A percentile compares a stretch with the other conserved stretches of the same genome.
phyloP scores from a whole-genome alignment of 2,113 vertebrate species.

The Trematocara macrostoma region DNA sequence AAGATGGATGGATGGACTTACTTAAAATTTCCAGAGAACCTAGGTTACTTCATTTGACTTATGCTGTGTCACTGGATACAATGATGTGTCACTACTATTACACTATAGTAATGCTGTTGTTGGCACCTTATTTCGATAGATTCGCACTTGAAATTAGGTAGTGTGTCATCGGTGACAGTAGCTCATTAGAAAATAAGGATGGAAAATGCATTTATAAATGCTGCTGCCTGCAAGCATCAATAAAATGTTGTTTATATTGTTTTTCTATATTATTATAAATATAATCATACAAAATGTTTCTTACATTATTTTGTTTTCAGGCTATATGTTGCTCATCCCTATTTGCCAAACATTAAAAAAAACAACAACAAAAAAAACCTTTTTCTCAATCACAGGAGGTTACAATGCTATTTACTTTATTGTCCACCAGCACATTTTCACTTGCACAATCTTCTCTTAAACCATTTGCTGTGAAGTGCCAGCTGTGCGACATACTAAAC shows the following conservation, averaged over 20 bases:
- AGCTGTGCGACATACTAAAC: background rate
- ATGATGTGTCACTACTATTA: background rate
- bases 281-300: background rate
- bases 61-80: background rate
- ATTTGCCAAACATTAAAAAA: background rate
- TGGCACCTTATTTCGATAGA: background rate
- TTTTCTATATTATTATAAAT: background rate
- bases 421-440: background rate
- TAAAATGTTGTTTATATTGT: background rate
- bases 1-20: no score
- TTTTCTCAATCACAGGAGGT: background rate
- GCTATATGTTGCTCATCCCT: background rate
- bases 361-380: rapidly evolving
- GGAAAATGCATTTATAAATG: background rate
- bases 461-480: background rate
- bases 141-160: background rate
- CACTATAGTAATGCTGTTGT: background rate
- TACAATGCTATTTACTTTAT: background rate
- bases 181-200: background rate
- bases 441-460: background rate
- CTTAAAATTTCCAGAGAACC: background rate
- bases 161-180: background rate
- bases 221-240: background rate
- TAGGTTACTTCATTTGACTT: background rate
- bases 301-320: background rate